phyloP scores from a whole-genome alignment of 2,113 vertebrate genomes.

The Pristiophorus japonicus region DNA sequence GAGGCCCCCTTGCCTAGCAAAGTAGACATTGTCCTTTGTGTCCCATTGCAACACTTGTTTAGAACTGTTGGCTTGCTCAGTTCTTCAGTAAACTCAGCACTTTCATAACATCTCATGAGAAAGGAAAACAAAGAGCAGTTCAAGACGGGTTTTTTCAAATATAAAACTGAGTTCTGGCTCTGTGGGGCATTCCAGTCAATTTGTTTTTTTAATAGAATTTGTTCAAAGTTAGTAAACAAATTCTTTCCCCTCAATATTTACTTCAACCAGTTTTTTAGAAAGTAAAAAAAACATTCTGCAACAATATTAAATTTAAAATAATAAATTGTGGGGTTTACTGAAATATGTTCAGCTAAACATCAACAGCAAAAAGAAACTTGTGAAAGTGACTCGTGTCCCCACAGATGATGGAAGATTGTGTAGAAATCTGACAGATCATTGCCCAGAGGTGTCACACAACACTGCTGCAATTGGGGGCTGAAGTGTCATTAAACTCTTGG shows the following conservation, averaged over 20 bases:
- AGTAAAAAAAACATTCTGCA: too few relatives aligned
- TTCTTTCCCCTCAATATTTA: slow-evolving; percentile 19
- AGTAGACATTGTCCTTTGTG: background rate
- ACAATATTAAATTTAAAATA: background rate
- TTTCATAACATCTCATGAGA: background rate
- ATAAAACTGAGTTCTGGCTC: background rate
- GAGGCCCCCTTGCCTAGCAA: slow-evolving; percentile 6
- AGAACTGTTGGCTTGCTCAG: background rate
- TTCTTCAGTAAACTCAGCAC: background rate
- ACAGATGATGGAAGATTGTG: background rate
- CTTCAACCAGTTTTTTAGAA: background rate
- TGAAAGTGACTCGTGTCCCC: background rate
- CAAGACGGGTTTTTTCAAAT: background rate
- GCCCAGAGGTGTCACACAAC: background rate
- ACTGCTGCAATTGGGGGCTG: background rate
- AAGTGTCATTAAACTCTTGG: background rate
- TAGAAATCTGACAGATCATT: background rate
- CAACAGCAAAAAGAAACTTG: background rate
- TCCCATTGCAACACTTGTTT: background rate
- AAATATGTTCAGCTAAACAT: background rate
- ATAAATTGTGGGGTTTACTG: background rate
- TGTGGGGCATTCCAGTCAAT: background rate
- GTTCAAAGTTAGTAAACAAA: background rate
- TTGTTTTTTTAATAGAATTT: background rate
- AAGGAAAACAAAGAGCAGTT: background rate